Conservation (phyloP, 2,113 vertebrate genomes). For the Bos indicus region DNA sequence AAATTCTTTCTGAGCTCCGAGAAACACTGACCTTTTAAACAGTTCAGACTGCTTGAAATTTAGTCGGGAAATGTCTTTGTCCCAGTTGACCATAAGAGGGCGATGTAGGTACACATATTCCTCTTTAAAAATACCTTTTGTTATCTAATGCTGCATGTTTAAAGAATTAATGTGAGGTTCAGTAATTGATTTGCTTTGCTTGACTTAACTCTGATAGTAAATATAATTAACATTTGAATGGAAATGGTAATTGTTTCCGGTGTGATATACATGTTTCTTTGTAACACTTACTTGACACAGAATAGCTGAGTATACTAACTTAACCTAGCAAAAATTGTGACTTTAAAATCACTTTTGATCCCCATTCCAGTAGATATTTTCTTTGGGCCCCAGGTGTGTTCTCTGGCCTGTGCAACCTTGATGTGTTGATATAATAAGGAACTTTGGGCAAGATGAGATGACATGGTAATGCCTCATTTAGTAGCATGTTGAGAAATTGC, state of each 20-base stretch:
- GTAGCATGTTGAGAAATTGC: background rate
- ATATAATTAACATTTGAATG: conserved; percentile 59
- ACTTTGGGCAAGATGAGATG: background rate
- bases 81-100: conserved; percentile 27
- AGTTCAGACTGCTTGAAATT: background rate
- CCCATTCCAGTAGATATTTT: background rate
- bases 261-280: conserved; percentile 27
- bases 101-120: conserved; percentile 10
- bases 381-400: background rate
- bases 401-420: background rate
- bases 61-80: background rate
- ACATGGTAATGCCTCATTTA: background rate
- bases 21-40: background rate
- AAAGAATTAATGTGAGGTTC: conserved; percentile 32
- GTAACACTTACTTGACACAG: conserved; percentile 13
- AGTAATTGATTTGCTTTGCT: conserved; percentile 53
- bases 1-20: background rate
- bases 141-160: background rate
- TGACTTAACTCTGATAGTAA: conserved; percentile 48
- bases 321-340: conserved; percentile 25
- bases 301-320: background rate
- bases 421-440: background rate
- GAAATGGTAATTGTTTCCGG: conserved; percentile 42
- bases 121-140: background rate
- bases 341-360: conserved; percentile 45